These are phyloP conservation scores for Marmota monax DNA, from an alignment of 2,113 vertebrate species.

Conservation along the genomic window DNA sequence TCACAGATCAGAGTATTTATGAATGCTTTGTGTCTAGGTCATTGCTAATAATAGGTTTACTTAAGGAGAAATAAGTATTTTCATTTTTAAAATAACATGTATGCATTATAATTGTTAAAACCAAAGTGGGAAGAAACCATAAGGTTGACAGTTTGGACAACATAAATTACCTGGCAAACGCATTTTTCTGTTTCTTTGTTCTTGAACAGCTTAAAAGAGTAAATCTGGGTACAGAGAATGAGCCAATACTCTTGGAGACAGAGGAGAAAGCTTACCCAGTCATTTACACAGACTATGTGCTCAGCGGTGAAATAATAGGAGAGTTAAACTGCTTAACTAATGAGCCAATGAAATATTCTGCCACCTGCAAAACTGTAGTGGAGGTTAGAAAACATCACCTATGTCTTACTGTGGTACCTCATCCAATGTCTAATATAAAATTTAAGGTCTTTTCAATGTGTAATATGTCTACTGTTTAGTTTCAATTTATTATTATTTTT, in stretches of 20 bases:
- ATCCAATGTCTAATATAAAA: slow-evolving; percentile 3
- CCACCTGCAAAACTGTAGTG: slow-evolving; percentile 80
- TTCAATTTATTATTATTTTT: not conserved
- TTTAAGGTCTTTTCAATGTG: not conserved
- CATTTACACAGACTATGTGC: slow-evolving; percentile 68
- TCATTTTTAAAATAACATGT: not conserved
- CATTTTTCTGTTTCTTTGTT: slow-evolving; percentile 48
- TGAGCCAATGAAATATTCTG: slow-evolving; percentile 77
- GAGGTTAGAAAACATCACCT: slow-evolving; percentile 70
- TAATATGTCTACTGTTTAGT: not conserved
- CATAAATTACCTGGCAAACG: not conserved
- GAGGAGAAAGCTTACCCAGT: not conserved
- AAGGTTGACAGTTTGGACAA: slow-evolving; percentile 34
- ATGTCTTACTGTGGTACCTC: not conserved
- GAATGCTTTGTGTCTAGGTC: not conserved
- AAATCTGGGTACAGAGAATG: slow-evolving; percentile 45
- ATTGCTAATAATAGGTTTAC: not conserved
- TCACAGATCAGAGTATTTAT: not conserved
- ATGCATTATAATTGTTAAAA: slow-evolving; percentile 36
- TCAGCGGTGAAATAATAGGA: slow-evolving; percentile 80
- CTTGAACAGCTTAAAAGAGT: slow-evolving; percentile 74
- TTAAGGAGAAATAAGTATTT: not conserved
- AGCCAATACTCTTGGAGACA: not conserved
- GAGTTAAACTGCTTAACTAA: slow-evolving; percentile 84
- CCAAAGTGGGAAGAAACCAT: not conserved